A percentile compares a stretch with the other conserved stretches of the same genome.
Evolutionary conservation across 2,888 invertebrate species (phyloP).

Genomic region (Trichogramma evanescens): DNA sequence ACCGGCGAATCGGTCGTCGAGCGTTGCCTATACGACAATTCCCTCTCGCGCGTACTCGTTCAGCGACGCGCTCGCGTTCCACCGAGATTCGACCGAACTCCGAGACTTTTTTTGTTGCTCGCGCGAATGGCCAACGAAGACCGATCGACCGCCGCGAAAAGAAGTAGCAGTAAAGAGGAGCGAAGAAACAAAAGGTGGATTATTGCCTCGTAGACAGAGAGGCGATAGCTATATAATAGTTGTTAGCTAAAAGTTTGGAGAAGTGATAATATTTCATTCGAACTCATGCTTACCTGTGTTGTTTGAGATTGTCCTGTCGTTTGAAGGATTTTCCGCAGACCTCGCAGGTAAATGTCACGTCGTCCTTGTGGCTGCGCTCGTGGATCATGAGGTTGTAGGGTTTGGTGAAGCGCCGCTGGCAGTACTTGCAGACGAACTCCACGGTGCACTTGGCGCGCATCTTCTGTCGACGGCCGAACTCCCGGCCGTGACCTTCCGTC

Average conservation of each 20-base stretch:
- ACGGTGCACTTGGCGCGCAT: constrained; percentile 48
- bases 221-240: too few species aligned
- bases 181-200: too few species aligned
- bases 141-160: too few species aligned
- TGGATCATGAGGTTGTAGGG: constrained; percentile 96
- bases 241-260: background rate
- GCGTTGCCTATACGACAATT: background rate
- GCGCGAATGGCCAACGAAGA: too few species aligned
- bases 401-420: constrained; percentile 94
- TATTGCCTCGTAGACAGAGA: background rate
- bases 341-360: constrained; percentile 92
- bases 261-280: background rate
- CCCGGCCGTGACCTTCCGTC: constrained; percentile 48
- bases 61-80: background rate
- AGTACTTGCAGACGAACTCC: constrained; percentile 95
- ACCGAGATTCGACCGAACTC: background rate
- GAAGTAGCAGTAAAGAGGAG: too few species aligned
- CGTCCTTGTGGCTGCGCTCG: constrained; percentile 94
- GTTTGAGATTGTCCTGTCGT: constrained; percentile 86
- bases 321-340: constrained; percentile 94
- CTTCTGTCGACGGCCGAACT: constrained; percentile 59
- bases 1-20: too few species aligned
- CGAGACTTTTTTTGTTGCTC: too few species aligned
- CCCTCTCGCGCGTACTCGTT: background rate
- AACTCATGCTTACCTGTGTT: constrained; percentile 62